Percentiles rank a stretch among this genome's conserved stretches.
Evolutionary conservation across 2,113 vertebrate genomes (phyloP).

Genomic region (Oryzias celebensis): DNA sequence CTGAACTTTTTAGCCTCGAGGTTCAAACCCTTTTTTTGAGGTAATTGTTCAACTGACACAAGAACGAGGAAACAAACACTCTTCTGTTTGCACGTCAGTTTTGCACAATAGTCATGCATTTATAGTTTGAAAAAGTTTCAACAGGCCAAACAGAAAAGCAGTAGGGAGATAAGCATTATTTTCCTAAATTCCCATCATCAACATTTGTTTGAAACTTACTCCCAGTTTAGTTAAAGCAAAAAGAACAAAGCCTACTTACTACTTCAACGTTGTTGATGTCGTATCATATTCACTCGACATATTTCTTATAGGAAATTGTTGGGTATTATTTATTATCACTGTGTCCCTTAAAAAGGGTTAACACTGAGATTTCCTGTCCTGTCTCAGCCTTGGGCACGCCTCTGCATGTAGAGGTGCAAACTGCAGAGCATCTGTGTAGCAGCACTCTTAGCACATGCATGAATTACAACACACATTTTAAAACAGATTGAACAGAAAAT

Average conservation of each 20-base stretch:
- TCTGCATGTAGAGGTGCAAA: conserved; percentile 83
- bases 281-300: not conserved
- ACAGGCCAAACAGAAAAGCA: too few relatives aligned
- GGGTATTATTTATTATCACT: not conserved
- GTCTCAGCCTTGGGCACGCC: conserved; percentile 84
- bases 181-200: too few relatives aligned
- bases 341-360: conserved; percentile 76
- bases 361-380: conserved; percentile 73
- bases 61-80: not conserved
- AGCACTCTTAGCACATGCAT: conserved; percentile 70
- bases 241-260: too few relatives aligned
- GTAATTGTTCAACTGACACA: not conserved
- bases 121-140: not conserved
- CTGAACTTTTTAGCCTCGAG: too few relatives aligned
- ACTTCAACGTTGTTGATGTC: too few relatives aligned
- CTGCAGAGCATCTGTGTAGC: conserved; percentile 85
- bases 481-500: conserved; percentile 12
- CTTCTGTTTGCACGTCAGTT: not conserved
- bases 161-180: too few relatives aligned
- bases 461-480: conserved; percentile 39
- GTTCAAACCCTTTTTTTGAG: too few relatives aligned
- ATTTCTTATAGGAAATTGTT: conserved; percentile 6
- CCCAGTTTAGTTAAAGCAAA: too few relatives aligned
- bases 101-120: not conserved
- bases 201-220: too few relatives aligned